These are phyloP conservation scores for Pterocles burchelli DNA, from an alignment of 2,113 vertebrate genomes.

Conservation along the genomic window DNA sequence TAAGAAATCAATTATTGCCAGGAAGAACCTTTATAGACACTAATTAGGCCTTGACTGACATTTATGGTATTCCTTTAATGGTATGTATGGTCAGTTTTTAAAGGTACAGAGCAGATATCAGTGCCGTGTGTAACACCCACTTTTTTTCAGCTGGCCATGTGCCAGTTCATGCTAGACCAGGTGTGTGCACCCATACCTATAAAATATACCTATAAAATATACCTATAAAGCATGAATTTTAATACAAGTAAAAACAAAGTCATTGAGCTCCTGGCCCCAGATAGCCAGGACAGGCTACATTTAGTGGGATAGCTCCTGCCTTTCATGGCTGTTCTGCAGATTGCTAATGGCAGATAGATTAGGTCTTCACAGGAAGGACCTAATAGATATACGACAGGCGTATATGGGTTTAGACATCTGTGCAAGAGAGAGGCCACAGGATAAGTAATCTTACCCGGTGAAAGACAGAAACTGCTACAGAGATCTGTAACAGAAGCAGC, in stretches of 20 bases:
- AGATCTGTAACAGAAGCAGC: not conserved
- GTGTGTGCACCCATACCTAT: not conserved
- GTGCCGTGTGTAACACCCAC: not conserved
- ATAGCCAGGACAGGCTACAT: not conserved
- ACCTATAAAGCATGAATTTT: not conserved
- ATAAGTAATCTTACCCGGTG: not conserved
- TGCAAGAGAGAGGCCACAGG: not conserved
- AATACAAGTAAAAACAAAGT: not conserved
- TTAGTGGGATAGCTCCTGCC: not conserved
- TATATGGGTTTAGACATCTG: not conserved
- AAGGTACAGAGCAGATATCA: not conserved
- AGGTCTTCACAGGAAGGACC: not conserved
- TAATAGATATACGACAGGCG: not conserved
- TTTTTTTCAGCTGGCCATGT: not conserved
- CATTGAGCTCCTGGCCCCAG: not conserved
- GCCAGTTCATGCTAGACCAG: not conserved
- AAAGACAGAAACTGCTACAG: not conserved
- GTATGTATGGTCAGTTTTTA: slow-evolving; percentile 18
- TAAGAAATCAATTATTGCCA: slow-evolving; percentile 60
- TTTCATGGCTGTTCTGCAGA: not conserved
- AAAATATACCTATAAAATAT: not conserved
- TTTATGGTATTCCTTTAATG: slow-evolving; percentile 27
- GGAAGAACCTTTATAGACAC: slow-evolving; percentile 30
- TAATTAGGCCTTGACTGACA: slow-evolving; percentile 31
- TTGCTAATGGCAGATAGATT: slow-evolving; percentile 15